Conservation (phyloP, 2,113 vertebrate species). For the Malurus elegans region DNA sequence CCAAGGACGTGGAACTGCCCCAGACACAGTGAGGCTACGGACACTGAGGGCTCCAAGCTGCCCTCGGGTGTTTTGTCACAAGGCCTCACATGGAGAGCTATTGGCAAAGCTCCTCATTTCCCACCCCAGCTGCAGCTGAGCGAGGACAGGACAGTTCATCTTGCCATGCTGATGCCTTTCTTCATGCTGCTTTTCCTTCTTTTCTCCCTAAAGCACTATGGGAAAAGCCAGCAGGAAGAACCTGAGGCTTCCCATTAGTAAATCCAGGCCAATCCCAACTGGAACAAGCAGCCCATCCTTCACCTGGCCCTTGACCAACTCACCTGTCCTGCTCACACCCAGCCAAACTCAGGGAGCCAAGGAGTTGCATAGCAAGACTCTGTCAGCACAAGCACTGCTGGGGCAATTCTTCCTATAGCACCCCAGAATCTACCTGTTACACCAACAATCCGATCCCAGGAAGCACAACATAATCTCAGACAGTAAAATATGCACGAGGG, state of each 20-base stretch:
- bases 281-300: not conserved
- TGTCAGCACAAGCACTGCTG: not conserved
- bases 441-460: not conserved
- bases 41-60: not conserved
- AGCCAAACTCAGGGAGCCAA: not conserved
- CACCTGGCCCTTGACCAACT: not conserved
- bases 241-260: not conserved
- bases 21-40: rapidly evolving
- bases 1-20: not conserved
- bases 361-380: not conserved
- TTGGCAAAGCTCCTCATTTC: not conserved
- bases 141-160: not conserved
- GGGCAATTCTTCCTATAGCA: not conserved
- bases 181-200: not conserved
- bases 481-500: rapidly evolving
- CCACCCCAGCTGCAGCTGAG: not conserved
- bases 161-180: not conserved
- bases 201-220: not conserved
- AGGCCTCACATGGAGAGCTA: not conserved
- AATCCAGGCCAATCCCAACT: not conserved
- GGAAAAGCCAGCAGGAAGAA: not conserved
- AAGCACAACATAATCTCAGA: too few relatives aligned
- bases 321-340: not conserved
- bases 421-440: not conserved
- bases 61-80: not conserved